Conservation (phyloP, 2,113 vertebrate genomes). For the Indicator maculatus region DNA sequence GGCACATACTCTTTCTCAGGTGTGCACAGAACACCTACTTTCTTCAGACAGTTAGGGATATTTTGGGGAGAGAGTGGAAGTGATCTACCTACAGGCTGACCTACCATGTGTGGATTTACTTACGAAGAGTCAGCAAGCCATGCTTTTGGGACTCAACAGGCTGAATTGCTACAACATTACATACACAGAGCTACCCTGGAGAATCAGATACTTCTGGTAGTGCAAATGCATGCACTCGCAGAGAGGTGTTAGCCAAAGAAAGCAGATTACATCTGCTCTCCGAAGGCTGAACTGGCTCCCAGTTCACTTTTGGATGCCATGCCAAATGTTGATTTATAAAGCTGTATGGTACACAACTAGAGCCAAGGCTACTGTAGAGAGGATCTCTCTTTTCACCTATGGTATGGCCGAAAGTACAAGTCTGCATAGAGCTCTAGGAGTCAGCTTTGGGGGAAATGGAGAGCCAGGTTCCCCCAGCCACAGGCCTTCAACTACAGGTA, state of each 20-base stretch:
- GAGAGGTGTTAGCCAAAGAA: constrained; percentile 29
- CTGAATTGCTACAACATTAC: background rate
- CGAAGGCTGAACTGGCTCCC: constrained; percentile 23
- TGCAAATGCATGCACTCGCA: background rate
- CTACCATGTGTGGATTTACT: background rate
- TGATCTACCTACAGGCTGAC: background rate
- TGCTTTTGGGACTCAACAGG: background rate
- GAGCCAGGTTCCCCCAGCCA: background rate
- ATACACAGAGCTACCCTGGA: background rate
- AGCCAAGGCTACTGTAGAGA: constrained; percentile 24
- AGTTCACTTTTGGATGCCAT: background rate
- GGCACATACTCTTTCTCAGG: background rate
- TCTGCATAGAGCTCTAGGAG: background rate
- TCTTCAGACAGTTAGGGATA: background rate
- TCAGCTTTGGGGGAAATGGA: background rate
- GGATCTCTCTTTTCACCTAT: background rate
- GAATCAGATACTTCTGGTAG: background rate
- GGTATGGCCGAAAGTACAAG: background rate
- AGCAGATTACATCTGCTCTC: constrained; percentile 47
- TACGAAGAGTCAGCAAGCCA: background rate
- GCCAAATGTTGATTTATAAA: constrained; percentile 35
- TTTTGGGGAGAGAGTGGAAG: background rate
- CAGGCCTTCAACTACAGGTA: fast-evolving
- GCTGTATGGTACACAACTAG: background rate
- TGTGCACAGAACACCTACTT: background rate